Base-by-base conservation (phyloP, 2,113 vertebrate genomes). In the Nicator chloris region DNA sequence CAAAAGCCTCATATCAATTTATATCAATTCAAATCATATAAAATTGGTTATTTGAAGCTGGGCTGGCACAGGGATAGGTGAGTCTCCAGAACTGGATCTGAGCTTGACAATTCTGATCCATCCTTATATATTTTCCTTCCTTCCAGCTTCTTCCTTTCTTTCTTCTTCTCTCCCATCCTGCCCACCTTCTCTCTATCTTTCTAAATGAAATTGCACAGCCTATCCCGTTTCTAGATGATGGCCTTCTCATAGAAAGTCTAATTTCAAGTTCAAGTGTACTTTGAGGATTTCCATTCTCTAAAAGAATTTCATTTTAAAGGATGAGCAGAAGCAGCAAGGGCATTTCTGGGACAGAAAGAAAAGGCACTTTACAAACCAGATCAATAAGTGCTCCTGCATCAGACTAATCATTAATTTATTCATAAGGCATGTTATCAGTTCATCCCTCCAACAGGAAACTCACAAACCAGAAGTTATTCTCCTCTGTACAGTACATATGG, bases 391-490 rank as follows among this genome's bases (percentile, higher is more conserved):
- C 22, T 70, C 49, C 78, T 88, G 89, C 59, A 65, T 70, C 73
- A 85, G 57, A 50, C 59, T 93, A 57, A 94, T 91, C 75, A 59
- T 92, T 87, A 82, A 82, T 86, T 83, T 72, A 86, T 90, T 85
- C 64, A 54, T 53, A 65, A 11, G 39, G 30, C 19, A 19, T 57
- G 72, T 90, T 72, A 80, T 63, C 76, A 76, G 90, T 28, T 21
- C 31, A 51, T 51, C 11, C 10, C 3, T 87, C 85, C 66, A 82
- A 54, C 45, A 80, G 75, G 75, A 90, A 92, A 73, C 19, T 72
- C 93, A 35, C 59, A 69, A 69, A 71, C 23, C 59, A 82, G 66
- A 66, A 80, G 66, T 59, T 82, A 44, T 57, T 85, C 37, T 83
- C 27, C 56, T 54, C 65, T 65, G 19, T 20, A 33, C 15, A 50